phyloP scores from a whole-genome alignment of 1,140 invertebrate genomes.

The Drosophila parabipectinata region DNA sequence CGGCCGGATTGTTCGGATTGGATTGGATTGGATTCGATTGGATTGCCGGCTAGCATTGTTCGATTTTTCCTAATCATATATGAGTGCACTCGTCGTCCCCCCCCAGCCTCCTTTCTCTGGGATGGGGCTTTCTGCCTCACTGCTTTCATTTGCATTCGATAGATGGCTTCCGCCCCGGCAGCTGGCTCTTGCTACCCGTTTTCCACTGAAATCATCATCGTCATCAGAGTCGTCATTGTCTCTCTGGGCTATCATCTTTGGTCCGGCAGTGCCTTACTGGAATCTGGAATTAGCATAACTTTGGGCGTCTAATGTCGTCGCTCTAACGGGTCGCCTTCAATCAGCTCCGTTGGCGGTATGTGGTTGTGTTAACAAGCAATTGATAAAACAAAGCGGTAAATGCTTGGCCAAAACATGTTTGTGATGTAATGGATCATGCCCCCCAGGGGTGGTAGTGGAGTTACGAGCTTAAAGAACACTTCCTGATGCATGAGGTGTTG shows the following conservation, averaged over 20 bases:
- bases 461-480: slow-evolving; percentile 1
- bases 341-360: slow-evolving; percentile 28
- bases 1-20: slow-evolving; percentile 12
- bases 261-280: slow-evolving; percentile 21
- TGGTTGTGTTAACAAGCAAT: slow-evolving; percentile 58
- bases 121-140: slow-evolving; percentile 64
- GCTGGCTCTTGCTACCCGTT: slow-evolving; percentile 63
- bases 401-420: slow-evolving; percentile 26
- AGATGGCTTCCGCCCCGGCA: slow-evolving; percentile 31
- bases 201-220: slow-evolving; percentile 40
- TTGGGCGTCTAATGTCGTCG: slow-evolving; percentile 50
- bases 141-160: slow-evolving; percentile 80
- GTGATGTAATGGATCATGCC: slow-evolving; percentile 42
- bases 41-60: slow-evolving; percentile 59
- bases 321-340: slow-evolving; percentile 57
- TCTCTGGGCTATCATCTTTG: slow-evolving; percentile 30
- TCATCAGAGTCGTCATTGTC: slow-evolving; percentile 21
- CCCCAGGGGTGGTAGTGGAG: background rate
- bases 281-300: slow-evolving; percentile 59
- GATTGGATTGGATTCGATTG: slow-evolving; percentile 39
- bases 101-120: slow-evolving; percentile 21
- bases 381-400: slow-evolving; percentile 63
- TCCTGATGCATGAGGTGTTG: slow-evolving; percentile 41
- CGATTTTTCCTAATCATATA: slow-evolving; percentile 82
- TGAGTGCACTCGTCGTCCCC: slow-evolving; percentile 50